phyloP scores from a whole-genome alignment of 1,140 invertebrate genomes.

The Capitella teleta region DNA sequence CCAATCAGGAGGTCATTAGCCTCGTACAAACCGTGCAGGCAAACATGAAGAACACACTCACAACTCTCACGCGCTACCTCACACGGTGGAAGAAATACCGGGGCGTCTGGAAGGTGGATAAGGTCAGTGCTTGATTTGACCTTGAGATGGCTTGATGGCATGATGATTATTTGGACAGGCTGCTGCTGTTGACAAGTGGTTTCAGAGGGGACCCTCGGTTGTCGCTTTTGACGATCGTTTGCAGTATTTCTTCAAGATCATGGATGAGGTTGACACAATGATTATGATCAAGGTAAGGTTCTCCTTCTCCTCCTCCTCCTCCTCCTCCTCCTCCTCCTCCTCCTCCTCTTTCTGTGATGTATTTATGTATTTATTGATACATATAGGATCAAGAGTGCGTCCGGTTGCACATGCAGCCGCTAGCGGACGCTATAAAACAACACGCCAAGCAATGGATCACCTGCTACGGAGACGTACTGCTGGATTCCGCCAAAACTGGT shows the following conservation, averaged over 20 bases:
- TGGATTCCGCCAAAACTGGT: constrained; percentile 35
- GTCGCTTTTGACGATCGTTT: constrained; percentile 71
- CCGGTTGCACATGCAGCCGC: constrained; percentile 30
- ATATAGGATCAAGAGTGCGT: constrained; percentile 41
- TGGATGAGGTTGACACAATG: constrained; percentile 50
- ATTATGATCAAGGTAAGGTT: constrained; percentile 26
- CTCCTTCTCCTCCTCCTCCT: too few relatives aligned
- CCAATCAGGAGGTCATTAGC: constrained; percentile 55
- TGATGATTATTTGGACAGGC: constrained; percentile 18
- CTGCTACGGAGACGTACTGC: constrained; percentile 37
- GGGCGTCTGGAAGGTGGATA: constrained; percentile 70
- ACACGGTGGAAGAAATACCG: constrained; percentile 65
- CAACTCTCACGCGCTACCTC: constrained; percentile 54
- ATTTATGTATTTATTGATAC: too few relatives aligned
- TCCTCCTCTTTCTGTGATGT: too few relatives aligned
- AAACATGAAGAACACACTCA: constrained; percentile 51
- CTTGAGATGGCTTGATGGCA: too few relatives aligned
- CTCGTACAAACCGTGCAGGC: constrained; percentile 55
- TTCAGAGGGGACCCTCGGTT: constrained; percentile 56
- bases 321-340: too few relatives aligned
- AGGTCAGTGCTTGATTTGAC: too few relatives aligned
- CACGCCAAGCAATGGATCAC: constrained; percentile 40
- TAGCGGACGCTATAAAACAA: constrained; percentile 32
- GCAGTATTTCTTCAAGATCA: constrained; percentile 64
- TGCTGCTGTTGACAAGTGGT: constrained; percentile 54